Evolutionary conservation across 2,888 invertebrate species (phyloP).

Genomic region (Lithophane socia): DNA sequence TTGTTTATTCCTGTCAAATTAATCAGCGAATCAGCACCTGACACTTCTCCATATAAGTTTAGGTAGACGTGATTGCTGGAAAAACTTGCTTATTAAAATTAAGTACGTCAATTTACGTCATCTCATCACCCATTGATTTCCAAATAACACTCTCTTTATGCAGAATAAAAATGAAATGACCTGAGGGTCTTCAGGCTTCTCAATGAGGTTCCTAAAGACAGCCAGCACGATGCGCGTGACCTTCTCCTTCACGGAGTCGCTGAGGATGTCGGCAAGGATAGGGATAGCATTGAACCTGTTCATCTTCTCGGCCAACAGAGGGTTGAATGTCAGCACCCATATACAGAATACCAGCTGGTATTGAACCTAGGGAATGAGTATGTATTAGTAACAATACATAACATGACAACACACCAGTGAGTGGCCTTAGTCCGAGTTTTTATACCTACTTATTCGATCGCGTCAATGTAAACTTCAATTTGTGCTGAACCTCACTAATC

Average conservation of each 20-base stretch:
- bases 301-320: constrained; percentile 98
- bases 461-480: neutral
- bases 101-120: neutral
- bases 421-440: neutral
- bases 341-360: constrained; percentile 99
- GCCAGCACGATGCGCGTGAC: constrained; percentile 99
- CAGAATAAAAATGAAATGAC: constrained; percentile 66
- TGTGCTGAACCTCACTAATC: neutral
- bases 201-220: constrained; percentile 98
- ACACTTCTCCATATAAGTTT: too few relatives aligned
- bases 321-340: constrained; percentile 99
- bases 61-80: too few relatives aligned
- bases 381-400: constrained; percentile 9
- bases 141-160: neutral
- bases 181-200: constrained; percentile 98
- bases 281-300: constrained; percentile 99
- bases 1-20: too few relatives aligned
- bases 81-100: too few relatives aligned
- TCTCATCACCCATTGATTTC: neutral
- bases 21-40: too few relatives aligned
- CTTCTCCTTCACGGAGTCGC: constrained; percentile 99
- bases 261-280: constrained; percentile 98
- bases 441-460: neutral
- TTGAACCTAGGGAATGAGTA: constrained; percentile 93
- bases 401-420: neutral